These are phyloP conservation scores for Chrysochloris asiatica DNA, from an alignment of 2,113 vertebrate genomes.

Conservation along the genomic window DNA sequence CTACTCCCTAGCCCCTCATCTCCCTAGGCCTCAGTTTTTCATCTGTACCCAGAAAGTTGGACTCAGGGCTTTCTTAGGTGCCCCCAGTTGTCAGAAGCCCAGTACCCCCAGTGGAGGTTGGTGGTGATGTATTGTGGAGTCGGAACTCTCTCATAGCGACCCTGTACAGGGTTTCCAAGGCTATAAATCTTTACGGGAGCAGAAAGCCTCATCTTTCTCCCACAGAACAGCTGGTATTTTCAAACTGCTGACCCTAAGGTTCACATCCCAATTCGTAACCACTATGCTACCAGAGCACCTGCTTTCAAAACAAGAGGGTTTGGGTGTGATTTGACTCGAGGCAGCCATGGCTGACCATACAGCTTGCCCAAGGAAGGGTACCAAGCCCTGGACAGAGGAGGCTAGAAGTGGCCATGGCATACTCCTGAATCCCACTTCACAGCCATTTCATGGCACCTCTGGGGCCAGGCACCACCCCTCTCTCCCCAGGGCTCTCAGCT, in stretches of 20 bases:
- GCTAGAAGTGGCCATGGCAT: not conserved
- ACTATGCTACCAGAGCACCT: not conserved
- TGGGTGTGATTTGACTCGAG: not conserved
- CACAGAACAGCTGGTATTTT: no score
- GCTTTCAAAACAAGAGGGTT: not conserved
- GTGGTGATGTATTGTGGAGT: no score
- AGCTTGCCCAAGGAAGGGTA: no score
- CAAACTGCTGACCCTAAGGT: no score
- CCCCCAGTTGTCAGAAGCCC: not conserved
- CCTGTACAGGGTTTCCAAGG: no score
- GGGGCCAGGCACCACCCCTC: not conserved
- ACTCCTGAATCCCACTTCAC: no score
- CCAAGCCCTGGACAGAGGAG: not conserved
- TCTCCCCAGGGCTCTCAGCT: no score
- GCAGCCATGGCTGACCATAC: not conserved
- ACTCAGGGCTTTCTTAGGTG: not conserved
- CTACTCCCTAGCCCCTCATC: no score
- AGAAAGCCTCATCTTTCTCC: no score
- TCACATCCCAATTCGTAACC: no score
- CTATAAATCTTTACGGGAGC: no score
- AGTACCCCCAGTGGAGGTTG: not conserved
- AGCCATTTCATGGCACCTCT: rapidly evolving
- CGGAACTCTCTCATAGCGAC: no score
- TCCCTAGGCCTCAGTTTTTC: not conserved
- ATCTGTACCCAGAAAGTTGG: not conserved